Evolutionary conservation across 2,113 vertebrate species (phyloP).

Genomic region (Athene cunicularia): DNA sequence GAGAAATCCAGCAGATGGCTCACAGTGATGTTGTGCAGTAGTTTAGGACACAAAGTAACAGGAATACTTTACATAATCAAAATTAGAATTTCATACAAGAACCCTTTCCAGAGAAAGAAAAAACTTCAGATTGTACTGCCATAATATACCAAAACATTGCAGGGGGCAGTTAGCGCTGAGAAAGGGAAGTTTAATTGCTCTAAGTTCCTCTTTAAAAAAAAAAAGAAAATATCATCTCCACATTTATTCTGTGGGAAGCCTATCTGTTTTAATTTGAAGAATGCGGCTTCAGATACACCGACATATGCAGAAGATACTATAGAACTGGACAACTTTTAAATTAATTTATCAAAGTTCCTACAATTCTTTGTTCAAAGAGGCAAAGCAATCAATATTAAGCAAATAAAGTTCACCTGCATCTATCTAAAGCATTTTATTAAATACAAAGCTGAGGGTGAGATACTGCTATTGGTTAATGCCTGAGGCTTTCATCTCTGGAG

Average conservation of each 20-base stretch:
- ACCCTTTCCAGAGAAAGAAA: neutral
- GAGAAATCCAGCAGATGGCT: neutral
- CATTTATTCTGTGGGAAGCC: neutral
- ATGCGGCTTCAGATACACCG: neutral
- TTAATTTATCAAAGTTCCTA: neutral
- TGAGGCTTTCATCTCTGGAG: neutral
- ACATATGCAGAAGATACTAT: neutral
- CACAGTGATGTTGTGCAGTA: neutral
- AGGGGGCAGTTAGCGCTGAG: neutral
- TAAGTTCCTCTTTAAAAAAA: neutral
- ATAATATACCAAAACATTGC: neutral
- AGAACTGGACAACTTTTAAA: neutral
- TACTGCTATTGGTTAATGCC: neutral
- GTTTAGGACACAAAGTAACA: neutral
- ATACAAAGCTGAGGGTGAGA: neutral
- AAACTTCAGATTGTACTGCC: neutral
- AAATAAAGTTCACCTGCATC: slow-evolving; percentile 8
- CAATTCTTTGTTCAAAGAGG: neutral
- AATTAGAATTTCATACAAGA: neutral
- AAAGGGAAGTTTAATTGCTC: neutral
- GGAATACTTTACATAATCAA: neutral
- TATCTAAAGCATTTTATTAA: slow-evolving; percentile 16
- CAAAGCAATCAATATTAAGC: slow-evolving; percentile 16
- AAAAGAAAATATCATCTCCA: neutral
- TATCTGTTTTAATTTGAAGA: neutral